Percentiles rank a stretch among this genome's conserved stretches.
phyloP scores from a whole-genome alignment of 2,888 invertebrate genomes.

The Polydrusus tereticollis region DNA sequence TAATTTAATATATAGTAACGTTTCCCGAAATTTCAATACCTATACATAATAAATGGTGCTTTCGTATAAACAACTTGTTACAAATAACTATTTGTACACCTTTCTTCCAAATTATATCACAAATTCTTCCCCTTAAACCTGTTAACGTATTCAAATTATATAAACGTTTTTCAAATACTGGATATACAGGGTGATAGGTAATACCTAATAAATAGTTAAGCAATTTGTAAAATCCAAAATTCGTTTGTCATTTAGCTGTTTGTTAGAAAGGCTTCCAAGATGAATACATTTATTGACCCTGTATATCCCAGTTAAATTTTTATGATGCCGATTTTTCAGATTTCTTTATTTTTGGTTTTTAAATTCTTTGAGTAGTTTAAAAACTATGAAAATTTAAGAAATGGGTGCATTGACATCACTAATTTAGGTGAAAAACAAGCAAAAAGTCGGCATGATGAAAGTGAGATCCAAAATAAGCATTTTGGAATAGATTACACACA shows the following conservation, averaged over 20 bases:
- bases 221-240: no score
- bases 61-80: slow-evolving; percentile 7
- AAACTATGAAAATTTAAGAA: no score
- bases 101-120: slow-evolving; percentile 17
- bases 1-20: slow-evolving; percentile 17
- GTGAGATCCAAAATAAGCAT: slow-evolving; percentile 12
- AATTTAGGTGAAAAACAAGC: no score
- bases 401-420: no score
- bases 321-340: slow-evolving; percentile 11
- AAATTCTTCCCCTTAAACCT: slow-evolving; percentile 13
- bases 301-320: background rate
- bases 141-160: slow-evolving; percentile 16
- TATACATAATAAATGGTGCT: background rate
- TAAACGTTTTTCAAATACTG: background rate
- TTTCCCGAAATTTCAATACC: slow-evolving; percentile 11
- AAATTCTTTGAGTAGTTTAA: no score
- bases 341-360: background rate
- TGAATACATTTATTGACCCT: background rate
- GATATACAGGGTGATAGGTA: background rate
- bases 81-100: slow-evolving; percentile 14
- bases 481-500: slow-evolving; percentile 45
- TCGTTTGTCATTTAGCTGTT: no score
- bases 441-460: slow-evolving; percentile 10
- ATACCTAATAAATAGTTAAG: no score
- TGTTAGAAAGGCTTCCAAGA: no score